A percentile compares a stretch with the other conserved stretches of the same genome.
phyloP scores from a whole-genome alignment of 1,140 invertebrate species.

The Triops longicaudatus region DNA sequence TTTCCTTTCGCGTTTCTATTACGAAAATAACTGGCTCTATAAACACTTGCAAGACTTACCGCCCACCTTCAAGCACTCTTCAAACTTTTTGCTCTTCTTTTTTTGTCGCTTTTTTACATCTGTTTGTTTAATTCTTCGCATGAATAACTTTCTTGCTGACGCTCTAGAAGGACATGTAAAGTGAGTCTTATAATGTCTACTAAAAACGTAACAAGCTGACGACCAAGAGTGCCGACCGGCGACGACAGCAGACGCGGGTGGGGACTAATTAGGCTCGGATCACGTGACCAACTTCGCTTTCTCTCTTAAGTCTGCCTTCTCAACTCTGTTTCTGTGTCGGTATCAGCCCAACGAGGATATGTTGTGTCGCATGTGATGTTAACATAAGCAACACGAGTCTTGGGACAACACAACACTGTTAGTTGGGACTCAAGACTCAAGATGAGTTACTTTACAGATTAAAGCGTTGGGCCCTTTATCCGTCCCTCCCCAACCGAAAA shows the following conservation, averaged over 20 bases:
- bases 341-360: background rate
- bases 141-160: background rate
- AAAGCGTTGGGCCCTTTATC: background rate
- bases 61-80: background rate
- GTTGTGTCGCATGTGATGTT: background rate
- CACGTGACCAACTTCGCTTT: slow-evolving; percentile 16
- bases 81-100: background rate
- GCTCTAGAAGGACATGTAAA: background rate
- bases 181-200: background rate
- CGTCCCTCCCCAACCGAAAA: background rate
- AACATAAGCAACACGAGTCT: slow-evolving; percentile 3
- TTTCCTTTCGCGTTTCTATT: background rate
- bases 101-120: slow-evolving; percentile 1
- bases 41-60: background rate
- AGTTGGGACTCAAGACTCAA: background rate
- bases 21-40: background rate
- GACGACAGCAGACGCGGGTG: slow-evolving; percentile 16
- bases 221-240: background rate
- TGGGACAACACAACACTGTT: background rate
- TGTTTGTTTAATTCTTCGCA: background rate
- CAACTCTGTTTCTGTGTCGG: background rate
- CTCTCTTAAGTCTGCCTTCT: background rate
- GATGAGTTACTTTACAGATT: slow-evolving; percentile 15
- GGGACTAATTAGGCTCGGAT: slow-evolving; percentile 27
- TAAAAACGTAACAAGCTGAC: background rate